Percentiles rank a stretch among this genome's conserved stretches.
Conservation (phyloP, 2,113 vertebrate genomes). For the Oxyura jamaicensis region DNA sequence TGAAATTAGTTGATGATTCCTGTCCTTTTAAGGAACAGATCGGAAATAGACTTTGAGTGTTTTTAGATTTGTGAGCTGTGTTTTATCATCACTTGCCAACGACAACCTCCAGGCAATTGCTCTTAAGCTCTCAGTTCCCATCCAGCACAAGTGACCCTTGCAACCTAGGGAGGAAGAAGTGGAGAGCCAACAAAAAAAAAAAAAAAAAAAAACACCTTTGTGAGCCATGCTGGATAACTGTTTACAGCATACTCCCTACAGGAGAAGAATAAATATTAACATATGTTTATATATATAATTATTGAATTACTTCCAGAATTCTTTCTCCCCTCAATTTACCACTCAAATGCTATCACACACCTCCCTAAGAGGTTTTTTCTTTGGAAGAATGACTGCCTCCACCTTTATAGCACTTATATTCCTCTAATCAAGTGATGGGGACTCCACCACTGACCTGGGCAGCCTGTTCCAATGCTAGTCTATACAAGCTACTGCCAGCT, state of each 20-base stretch:
- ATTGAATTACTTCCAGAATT: background rate
- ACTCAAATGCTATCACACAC: background rate
- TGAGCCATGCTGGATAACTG: background rate
- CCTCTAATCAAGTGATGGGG: background rate
- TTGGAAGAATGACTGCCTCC: background rate
- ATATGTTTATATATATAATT: background rate
- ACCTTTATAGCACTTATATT: background rate
- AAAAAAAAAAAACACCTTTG: background rate
- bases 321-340: background rate
- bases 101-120: background rate
- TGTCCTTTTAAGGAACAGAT: background rate
- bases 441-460: no score
- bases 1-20: background rate
- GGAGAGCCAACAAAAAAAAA: background rate
- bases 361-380: background rate
- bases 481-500: background rate
- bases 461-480: no score
- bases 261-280: background rate
- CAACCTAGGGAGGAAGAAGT: background rate
- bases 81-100: background rate
- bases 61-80: background rate
- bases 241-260: background rate
- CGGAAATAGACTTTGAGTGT: background rate
- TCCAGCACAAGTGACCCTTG: background rate
- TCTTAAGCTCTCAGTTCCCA: background rate